Evolutionary conservation across 2,888 invertebrate species (phyloP), one percentile per base, ranked within the genome.

Genomic region (Drosophila monieri): DNA sequence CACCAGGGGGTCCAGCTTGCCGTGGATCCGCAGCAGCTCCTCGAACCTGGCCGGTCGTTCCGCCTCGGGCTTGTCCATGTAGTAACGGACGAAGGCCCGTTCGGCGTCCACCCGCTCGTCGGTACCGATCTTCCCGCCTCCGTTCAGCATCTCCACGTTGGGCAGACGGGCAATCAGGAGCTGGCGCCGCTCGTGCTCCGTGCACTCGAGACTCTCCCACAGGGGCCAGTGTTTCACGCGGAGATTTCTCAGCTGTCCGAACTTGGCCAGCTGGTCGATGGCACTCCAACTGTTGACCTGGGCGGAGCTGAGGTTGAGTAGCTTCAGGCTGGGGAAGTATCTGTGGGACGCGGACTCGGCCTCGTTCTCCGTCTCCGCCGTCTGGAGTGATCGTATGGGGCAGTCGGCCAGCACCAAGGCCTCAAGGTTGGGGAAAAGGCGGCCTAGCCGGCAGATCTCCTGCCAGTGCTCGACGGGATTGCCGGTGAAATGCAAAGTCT

Each of bases 81-180:
- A 98, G 90, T 97, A 95, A 65, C 98, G 94, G 80, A 98, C 97
- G 91, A 98, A 98, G 74, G 97, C 97, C 67, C 98, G 93, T 91
- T 98, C 98, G 12, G 98, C 96, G 88, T 97, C 96, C 91, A 98
- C 97, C 62, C 98, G 93, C 90, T 98, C 98, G 78, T 96, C 96
- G 0, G 93, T 93, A 35, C 95, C 94, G 77, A 98, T 97, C 12
- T 94, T 94, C 15, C 96, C 96, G 60, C 98, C 98, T 0, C 98
- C 98, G 92, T 98, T 98, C 43, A 98, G 92, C 55, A 96, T 96
- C 74, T 94, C 93, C 47, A 98, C 95, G 90, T 95, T 96, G 39
- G 98, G 97, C 69, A 98, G 93, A 72, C 98, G 93, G 10, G 98
- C 98, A 51, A 98, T 96, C 55, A 98, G 92, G 62, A 98, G 93